phyloP scores from a whole-genome alignment of 2,797 vertebrate genomes.

The Platyrinchus mystaceus region DNA sequence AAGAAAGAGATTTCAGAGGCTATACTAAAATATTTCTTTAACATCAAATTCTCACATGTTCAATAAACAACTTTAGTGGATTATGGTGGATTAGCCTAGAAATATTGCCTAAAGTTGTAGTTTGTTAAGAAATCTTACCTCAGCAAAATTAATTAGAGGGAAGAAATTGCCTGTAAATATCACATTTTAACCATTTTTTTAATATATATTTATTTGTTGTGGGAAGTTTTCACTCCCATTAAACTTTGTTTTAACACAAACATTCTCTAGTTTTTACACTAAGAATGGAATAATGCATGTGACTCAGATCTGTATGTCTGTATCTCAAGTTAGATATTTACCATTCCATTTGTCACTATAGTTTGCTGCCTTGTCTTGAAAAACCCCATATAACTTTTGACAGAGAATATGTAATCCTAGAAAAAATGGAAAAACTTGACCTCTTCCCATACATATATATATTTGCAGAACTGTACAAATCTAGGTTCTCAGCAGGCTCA shows the following conservation, averaged over 20 bases:
- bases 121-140: background rate
- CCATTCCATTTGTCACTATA: conserved; percentile 25
- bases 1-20: background rate
- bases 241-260: background rate
- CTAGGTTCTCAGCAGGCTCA: background rate
- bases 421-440: conserved; percentile 12
- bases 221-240: background rate
- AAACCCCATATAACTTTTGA: background rate
- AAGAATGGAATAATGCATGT: background rate
- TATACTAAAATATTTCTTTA: background rate
- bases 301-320: background rate
- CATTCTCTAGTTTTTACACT: background rate
- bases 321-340: conserved; percentile 8
- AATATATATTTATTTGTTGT: background rate
- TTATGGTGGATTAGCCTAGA: background rate
- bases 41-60: background rate
- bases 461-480: conserved; percentile 27
- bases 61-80: background rate
- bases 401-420: conserved; percentile 19
- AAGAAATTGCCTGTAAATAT: background rate
- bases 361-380: conserved; percentile 13
- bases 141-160: background rate
- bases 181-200: background rate
- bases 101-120: background rate
- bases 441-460: background rate